A percentile compares a stretch with the other conserved stretches of the same genome.
Evolutionary conservation across 2,888 invertebrate genomes (phyloP).

Genomic region (Abrostola triplasia): DNA sequence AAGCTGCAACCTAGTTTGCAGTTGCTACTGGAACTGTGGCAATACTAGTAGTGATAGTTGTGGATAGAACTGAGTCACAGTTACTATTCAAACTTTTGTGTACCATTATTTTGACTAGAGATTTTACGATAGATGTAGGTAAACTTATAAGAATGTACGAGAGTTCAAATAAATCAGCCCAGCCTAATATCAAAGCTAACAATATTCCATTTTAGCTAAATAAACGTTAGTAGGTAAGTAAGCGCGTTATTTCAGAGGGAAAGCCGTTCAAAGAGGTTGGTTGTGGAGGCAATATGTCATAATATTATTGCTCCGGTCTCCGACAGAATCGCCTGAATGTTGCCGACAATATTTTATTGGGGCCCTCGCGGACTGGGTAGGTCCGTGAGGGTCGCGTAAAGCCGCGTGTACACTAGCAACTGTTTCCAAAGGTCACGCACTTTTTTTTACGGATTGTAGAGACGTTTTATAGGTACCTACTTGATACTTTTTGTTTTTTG

Average conservation of each 20-base stretch:
- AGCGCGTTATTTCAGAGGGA: conserved; percentile 53
- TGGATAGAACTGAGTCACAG: not conserved
- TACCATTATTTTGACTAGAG: too few relatives aligned
- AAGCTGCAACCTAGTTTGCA: conserved; percentile 32
- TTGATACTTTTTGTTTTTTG: not conserved
- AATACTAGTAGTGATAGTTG: conserved; percentile 1
- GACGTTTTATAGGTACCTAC: not conserved
- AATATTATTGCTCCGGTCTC: conserved; percentile 86
- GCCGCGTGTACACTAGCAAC: conserved; percentile 62
- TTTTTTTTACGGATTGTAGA: conserved; percentile 21
- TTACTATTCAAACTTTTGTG: not conserved
- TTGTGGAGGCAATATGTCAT: conserved; percentile 84
- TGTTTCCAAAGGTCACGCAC: conserved; percentile 31
- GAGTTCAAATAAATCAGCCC: not conserved
- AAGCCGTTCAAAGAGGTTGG: conserved; percentile 71
- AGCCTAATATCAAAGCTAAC: conserved; percentile 12
- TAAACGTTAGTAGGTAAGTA: conserved; percentile 46
- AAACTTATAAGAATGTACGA: too few relatives aligned
- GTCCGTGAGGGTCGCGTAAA: conserved; percentile 65
- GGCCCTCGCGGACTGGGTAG: conserved; percentile 68
- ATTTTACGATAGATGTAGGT: too few relatives aligned
- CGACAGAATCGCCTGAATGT: conserved; percentile 78
- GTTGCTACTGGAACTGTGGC: conserved; percentile 8
- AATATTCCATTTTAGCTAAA: conserved; percentile 15
- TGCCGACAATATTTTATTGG: conserved; percentile 83